Base-by-base conservation (phyloP, 2,888 invertebrate genomes). In the Xanthorhoe spadicearia region DNA sequence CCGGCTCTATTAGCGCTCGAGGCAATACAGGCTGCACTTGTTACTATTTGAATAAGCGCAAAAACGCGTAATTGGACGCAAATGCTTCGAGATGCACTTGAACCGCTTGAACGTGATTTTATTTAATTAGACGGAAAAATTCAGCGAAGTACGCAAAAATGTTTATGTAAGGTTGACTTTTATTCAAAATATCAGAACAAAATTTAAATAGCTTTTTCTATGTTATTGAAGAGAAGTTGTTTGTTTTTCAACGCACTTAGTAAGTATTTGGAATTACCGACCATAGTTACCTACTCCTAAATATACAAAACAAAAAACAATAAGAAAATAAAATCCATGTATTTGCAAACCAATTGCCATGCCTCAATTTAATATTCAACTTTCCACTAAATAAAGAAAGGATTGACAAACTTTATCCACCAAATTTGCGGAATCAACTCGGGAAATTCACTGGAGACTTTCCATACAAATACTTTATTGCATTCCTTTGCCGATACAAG, bases 1-100 rank as follows among this genome's bases (percentile, higher is more conserved):
- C 85, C 72, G 79, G 80, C 82, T 86, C 88, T 91, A 90, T 91
- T 91, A 91, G 89, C 50, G 54, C 83, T 75, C 76, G 77, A 76
- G 72, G 73, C 72, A 70, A 72, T 73, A 71, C 79, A 76, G 73
- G 75, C 77, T 76, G 78, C 69, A 70, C 72, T 73, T 74, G 73
- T 67, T 73, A 74, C 75, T 72, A 69, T 84, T 80, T 74, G 67
- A 71, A 71, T 74, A 66, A 58, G 64, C 65, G 48, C 38, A 65
- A 69, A 64, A 64, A 63, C 63, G 38, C 28, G 60, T 60, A 63
- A 67, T 63, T 63, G 59, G 67, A 56, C 6, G 57, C 18, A 19
- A 35, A 58, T 46, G 43, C 38, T 43, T 43, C 38, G 38, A 43
- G 13, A 35, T 46, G 38, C 28, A 19, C 38, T 49, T 43, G 43